A percentile compares a stretch with the other conserved stretches of the same genome.
These are phyloP conservation scores for Tetanocera ferruginea DNA, from an alignment of 2,888 invertebrate genomes.

Conservation along the genomic window DNA sequence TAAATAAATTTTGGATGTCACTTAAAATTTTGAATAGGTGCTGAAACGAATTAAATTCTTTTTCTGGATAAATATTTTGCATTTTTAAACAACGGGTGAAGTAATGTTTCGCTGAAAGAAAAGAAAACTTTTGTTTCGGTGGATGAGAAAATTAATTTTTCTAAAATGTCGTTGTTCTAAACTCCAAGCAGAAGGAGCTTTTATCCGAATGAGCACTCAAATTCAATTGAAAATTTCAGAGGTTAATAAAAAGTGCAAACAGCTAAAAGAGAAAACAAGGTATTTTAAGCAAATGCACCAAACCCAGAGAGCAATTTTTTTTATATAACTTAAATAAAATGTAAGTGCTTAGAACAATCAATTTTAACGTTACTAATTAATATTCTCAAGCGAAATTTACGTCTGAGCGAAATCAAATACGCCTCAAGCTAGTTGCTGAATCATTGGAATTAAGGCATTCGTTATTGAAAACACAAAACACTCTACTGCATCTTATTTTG, in stretches of 20 bases:
- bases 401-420: background rate
- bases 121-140: too few relatives aligned
- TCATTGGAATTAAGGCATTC: too few relatives aligned
- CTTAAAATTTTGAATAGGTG: background rate
- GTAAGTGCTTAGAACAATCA: background rate
- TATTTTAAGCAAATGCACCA: slow-evolving; percentile 9
- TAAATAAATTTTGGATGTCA: background rate
- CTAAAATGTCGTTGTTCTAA: background rate
- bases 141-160: background rate
- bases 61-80: too few relatives aligned
- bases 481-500: too few relatives aligned
- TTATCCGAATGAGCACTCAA: slow-evolving; percentile 1
- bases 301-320: background rate
- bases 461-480: too few relatives aligned
- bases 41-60: background rate
- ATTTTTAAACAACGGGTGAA: too few relatives aligned
- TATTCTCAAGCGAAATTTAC: too few relatives aligned
- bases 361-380: background rate
- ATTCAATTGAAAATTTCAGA: background rate
- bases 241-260: slow-evolving; percentile 2
- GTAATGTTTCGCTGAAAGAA: too few relatives aligned
- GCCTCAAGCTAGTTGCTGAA: background rate
- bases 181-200: background rate
- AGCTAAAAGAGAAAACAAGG: background rate
- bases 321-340: slow-evolving; percentile 13